A percentile compares a stretch with the other conserved stretches of the same genome.
Evolutionary conservation across 2,113 vertebrate species (phyloP).

Genomic region (Lucifuga dentata): DNA sequence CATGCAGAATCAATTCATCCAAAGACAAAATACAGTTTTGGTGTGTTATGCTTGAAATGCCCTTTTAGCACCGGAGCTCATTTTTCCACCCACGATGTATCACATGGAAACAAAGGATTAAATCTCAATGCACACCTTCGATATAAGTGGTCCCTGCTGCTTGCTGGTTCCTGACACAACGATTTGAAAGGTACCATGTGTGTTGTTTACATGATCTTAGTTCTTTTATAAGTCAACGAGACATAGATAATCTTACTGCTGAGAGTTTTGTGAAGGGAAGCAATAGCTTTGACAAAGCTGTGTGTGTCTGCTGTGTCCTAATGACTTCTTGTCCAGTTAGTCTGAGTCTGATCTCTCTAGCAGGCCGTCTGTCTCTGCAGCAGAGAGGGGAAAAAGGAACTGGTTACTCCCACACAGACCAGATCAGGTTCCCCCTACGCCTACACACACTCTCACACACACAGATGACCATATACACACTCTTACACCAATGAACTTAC

Average conservation of each 20-base stretch:
- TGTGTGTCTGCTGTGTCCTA: conserved; percentile 75
- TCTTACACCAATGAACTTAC: conserved; percentile 58
- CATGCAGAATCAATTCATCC: conserved; percentile 44
- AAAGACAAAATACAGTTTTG: conserved; percentile 44
- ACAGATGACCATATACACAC: conserved; percentile 71
- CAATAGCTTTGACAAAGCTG: conserved; percentile 53
- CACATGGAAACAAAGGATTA: conserved; percentile 49
- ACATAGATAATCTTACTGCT: conserved; percentile 65
- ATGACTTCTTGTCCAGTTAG: conserved; percentile 81
- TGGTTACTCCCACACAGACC: conserved; percentile 76
- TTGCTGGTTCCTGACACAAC: conserved; percentile 49
- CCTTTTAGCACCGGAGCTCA: conserved; percentile 39
- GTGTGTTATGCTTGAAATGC: conserved; percentile 45
- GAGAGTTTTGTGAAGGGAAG: conserved; percentile 59
- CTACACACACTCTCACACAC: conserved; percentile 68
- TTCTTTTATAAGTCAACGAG: conserved; percentile 57
- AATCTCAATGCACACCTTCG: conserved; percentile 49
- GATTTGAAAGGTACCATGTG: conserved; percentile 39
- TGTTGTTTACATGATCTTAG: conserved; percentile 63
- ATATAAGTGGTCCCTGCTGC: conserved; percentile 59
- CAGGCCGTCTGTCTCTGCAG: conserved; percentile 76
- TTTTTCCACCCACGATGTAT: conserved; percentile 32
- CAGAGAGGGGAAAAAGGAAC: conserved; percentile 43
- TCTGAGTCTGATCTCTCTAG: conserved; percentile 81
- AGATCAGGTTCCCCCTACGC: conserved; percentile 80